phyloP scores from a whole-genome alignment of 2,888 invertebrate species.

The Alloscopus bannaensis region DNA sequence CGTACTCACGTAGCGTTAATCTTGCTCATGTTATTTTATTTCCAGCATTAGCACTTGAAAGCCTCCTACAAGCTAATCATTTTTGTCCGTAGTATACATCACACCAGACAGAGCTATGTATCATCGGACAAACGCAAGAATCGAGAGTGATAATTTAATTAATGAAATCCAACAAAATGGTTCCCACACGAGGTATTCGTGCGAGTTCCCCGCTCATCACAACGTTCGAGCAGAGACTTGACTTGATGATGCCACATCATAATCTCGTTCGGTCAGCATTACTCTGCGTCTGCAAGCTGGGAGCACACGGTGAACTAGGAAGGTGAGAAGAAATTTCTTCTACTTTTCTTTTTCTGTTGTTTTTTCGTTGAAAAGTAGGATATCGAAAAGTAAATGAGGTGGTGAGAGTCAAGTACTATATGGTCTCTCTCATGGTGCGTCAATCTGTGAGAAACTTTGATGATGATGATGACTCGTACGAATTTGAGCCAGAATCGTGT shows the following conservation, averaged over 20 bases:
- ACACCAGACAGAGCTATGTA: background rate
- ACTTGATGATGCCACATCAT: too few species aligned
- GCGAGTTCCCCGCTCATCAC: background rate
- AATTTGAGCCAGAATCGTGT: too few species aligned
- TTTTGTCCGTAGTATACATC: too few species aligned
- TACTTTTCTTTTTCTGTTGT: background rate
- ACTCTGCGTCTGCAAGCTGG: background rate
- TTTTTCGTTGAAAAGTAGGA: too few species aligned
- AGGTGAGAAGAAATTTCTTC: background rate
- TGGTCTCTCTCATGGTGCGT: constrained; percentile 47
- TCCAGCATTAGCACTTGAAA: too few species aligned
- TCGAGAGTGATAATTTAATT: constrained; percentile 61
- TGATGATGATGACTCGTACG: too few species aligned
- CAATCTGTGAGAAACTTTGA: constrained; percentile 50
- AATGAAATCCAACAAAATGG: constrained; percentile 47
- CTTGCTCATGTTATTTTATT: too few species aligned
- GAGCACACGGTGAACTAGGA: background rate
- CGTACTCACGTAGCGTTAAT: too few species aligned
- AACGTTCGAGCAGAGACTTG: too few species aligned
- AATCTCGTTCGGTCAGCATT: too few species aligned
- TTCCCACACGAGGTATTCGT: constrained; percentile 42
- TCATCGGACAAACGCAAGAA: constrained; percentile 4
- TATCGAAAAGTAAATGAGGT: constrained; percentile 34
- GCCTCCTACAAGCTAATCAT: too few species aligned
- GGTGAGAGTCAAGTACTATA: constrained; percentile 21